Evolutionary conservation across 2,113 vertebrate genomes (phyloP).

Genomic region (Psittacara wagleri): DNA sequence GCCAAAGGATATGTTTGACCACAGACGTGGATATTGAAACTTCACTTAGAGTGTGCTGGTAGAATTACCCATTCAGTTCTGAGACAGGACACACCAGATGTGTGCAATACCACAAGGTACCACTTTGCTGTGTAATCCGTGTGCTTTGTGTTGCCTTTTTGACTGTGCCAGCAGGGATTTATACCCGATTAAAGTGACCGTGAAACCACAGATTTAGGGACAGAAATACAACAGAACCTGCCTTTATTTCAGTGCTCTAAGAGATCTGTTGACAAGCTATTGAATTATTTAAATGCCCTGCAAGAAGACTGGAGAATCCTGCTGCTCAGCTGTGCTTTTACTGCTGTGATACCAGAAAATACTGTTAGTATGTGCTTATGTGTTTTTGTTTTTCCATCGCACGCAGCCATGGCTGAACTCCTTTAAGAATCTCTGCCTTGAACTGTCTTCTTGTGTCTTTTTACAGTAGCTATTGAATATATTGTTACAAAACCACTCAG

Average conservation of each 20-base stretch:
- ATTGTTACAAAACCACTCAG: background rate
- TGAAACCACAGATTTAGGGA: background rate
- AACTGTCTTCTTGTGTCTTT: background rate
- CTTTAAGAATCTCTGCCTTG: background rate
- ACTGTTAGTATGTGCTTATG: background rate
- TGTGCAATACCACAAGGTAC: too few species aligned
- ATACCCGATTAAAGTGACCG: background rate
- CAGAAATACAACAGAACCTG: background rate
- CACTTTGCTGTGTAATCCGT: background rate
- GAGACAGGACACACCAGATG: fast-evolving
- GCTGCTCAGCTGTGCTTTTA: background rate
- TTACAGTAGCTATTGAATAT: background rate
- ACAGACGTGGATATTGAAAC: background rate
- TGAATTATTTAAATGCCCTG: background rate
- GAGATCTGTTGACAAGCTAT: background rate
- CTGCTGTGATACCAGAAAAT: background rate
- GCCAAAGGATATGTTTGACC: background rate
- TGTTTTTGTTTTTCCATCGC: background rate
- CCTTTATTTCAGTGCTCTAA: background rate
- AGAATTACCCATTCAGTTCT: fast-evolving
- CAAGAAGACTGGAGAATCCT: background rate
- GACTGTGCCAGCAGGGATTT: background rate
- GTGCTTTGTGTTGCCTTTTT: background rate
- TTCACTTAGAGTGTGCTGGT: background rate
- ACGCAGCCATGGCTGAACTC: background rate